Conservation (phyloP, 2,888 invertebrate genomes). For the Therioaphis trifolii region DNA sequence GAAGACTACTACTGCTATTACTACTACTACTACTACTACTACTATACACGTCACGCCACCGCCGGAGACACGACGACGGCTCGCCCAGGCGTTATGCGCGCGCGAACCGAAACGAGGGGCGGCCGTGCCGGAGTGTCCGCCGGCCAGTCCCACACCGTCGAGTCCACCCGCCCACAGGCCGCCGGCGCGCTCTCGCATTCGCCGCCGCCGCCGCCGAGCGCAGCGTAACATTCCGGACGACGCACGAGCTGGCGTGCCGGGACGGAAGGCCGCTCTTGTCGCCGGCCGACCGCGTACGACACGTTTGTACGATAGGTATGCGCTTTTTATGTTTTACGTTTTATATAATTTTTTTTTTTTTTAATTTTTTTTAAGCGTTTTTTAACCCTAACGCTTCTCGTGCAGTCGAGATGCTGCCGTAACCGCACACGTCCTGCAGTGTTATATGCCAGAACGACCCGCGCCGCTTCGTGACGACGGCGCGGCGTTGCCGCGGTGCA, state of each 20-base stretch:
- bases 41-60: background rate
- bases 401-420: no score
- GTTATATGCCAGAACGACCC: no score
- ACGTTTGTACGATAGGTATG: no score
- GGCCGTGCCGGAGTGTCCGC: slow-evolving; percentile 47
- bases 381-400: no score
- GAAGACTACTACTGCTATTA: no score
- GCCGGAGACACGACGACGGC: background rate
- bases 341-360: no score
- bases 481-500: no score
- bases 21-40: no score
- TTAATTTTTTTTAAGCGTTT: no score
- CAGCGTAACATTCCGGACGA: background rate
- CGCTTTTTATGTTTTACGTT: no score
- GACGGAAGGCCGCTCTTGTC: background rate
- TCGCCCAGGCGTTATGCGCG: slow-evolving; percentile 49
- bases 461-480: no score
- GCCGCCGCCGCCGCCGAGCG: background rate
- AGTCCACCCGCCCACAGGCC: slow-evolving; percentile 52
- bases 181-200: slow-evolving; percentile 36
- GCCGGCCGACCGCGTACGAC: background rate
- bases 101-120: slow-evolving; percentile 54
- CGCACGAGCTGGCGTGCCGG: background rate
- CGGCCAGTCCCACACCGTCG: slow-evolving; percentile 55
- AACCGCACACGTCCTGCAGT: no score